Base-by-base conservation (phyloP, 1,140 invertebrate species). In the Aphelinus atriplicis region DNA sequence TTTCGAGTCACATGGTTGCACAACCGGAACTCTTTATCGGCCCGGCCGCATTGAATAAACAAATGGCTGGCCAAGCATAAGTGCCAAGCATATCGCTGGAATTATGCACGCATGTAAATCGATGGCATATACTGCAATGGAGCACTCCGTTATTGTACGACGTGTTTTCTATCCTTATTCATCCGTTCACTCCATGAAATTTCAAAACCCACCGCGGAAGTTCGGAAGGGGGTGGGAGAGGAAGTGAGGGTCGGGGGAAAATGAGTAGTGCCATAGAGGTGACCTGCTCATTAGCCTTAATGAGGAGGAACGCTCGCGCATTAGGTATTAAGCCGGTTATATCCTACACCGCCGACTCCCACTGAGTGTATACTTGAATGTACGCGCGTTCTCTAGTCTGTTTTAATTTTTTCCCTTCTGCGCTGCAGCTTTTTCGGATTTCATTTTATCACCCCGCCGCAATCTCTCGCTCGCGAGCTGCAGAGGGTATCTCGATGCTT, bases 91-190 rank as follows among this genome's bases (percentile, higher is more conserved):
- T 75, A 75, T 70, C 67, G 67, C 45, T 1, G 42, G 70, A 75
- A 75, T 75, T 75, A 75, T 75, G 73, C 61, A 53, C 66, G 66
- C 46, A 26, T 75, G 55, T 57, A 70, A 75, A 75, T 75, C 73
- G 66, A 75, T 75, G 73, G 65, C 46, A 67, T 57, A 57, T 43
- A 26, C 53, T 56, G 61, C 26, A 55, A 51, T 57, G 46, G 3
- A 9, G 48, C 47, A 60, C 51, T 58, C 42, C 46, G 61, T 66
- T 65, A 65, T 65, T 57, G 67, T 26, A 53, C 6, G 45, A 55
- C 73, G 73, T 62, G 73, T 70, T 75, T 75, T 65, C 61, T 26
- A 26, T 26, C 26, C 26, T 26, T 26, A 26, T 26, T 26, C 26
- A 26, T 26, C 26, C 26, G 26, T 26, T 26, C 26, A 26, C 26